Base-by-base conservation (phyloP, 2,888 invertebrate genomes). In the Meloe dianella region DNA sequence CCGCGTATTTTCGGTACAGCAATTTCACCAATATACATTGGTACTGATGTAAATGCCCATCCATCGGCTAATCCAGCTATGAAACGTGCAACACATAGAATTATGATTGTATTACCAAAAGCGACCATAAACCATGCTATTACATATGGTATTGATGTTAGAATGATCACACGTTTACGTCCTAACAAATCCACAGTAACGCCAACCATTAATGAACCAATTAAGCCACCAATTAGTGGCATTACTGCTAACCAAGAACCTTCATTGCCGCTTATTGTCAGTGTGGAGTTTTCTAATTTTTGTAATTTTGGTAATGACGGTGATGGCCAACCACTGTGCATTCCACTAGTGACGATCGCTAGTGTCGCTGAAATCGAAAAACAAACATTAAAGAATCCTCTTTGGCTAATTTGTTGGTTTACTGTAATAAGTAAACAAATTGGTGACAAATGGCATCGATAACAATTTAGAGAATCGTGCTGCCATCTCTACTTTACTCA, bases 171-270 rank as follows among this genome's bases (percentile, higher is more conserved):
- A 7, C 84, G 85, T 78, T 90, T 90, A 12, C 91, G 85, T 20
- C 92, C 92, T 64, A 89, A 85, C 68, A 86, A 84, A 79, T 91
- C 90, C 60, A 91, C 88, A 67, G 89, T 83, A 75, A 89, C 85
- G n/a, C 89, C 90, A 9, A 89, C 87, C 24, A 89, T 84, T 2
- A 89, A 79, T 12, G 89, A 88, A 30, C 90, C 90, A 54, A 89
- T 79, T 12, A 89, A 85, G 0, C 89, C 89, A 70, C 90, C 90
- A 58, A 91, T 82, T 67, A 90, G 86, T 80, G 89, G 89, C 78
- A 90, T 87, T 56, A 90, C 89, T 0, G 89, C 89, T 78, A 89
- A 86, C 89, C 89, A 89, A 75, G 89, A 89, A 71, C 87, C 87
- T 78, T 89, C 84, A 67, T 85, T 85, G 32, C 81, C 68, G 8